phyloP scores from a whole-genome alignment of 2,888 invertebrate species.

The Sicus ferrugineus region DNA sequence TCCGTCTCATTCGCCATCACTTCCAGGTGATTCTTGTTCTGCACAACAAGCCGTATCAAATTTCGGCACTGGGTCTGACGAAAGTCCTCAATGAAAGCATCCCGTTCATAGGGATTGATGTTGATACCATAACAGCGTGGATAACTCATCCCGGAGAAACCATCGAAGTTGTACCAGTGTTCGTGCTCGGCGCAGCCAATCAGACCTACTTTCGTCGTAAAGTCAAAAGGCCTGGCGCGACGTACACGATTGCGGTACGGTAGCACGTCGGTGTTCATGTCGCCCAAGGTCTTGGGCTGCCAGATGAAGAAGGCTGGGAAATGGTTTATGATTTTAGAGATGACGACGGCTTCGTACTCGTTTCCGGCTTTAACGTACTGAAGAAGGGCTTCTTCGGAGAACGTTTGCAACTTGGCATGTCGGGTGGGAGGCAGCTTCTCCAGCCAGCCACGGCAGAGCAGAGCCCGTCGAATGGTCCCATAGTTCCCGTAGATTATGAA shows the following conservation, averaged over 20 bases:
- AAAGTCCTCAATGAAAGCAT: constrained; percentile 69
- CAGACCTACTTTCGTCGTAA: constrained; percentile 67
- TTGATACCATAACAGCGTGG: constrained; percentile 70
- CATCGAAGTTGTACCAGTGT: constrained; percentile 56
- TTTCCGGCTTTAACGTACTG: constrained; percentile 57
- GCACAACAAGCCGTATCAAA: constrained; percentile 69
- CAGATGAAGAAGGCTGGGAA: constrained; percentile 77
- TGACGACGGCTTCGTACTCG: constrained; percentile 62
- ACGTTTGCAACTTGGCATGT: constrained; percentile 54
- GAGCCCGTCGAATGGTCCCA: constrained; percentile 62
- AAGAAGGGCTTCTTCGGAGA: constrained; percentile 53
- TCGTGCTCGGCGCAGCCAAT: constrained; percentile 58
- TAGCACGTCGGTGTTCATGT: constrained; percentile 54
- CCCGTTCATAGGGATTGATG: constrained; percentile 52
- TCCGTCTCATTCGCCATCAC: constrained; percentile 64
- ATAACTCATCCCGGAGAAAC: constrained; percentile 67
- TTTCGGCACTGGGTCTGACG: constrained; percentile 80
- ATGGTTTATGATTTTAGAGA: constrained; percentile 70
- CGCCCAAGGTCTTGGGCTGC: constrained; percentile 66
- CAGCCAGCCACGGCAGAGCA: constrained; percentile 76
- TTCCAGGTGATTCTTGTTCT: constrained; percentile 37
- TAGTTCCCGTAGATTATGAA: constrained; percentile 60
- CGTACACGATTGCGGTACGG: constrained; percentile 57
- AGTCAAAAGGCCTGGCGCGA: constrained; percentile 57
- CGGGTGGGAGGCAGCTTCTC: constrained; percentile 69